phyloP scores from a whole-genome alignment of 2,797 vertebrate species.

The Uromys caudimaculatus region DNA sequence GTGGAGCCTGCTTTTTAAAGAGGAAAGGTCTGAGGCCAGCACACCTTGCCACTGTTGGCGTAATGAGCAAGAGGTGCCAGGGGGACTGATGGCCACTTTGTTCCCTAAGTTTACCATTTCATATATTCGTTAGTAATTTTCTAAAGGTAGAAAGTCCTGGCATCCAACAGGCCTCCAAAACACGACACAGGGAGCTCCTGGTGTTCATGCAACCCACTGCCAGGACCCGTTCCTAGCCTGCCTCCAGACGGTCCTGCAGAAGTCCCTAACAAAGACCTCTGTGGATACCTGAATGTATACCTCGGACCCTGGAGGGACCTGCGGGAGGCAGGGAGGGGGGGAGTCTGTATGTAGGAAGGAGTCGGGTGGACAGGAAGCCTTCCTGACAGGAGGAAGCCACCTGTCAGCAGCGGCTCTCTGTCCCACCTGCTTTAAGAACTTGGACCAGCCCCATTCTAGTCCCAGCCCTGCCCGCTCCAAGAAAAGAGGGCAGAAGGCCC shows the following conservation, averaged over 20 bases:
- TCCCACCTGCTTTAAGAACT: not conserved
- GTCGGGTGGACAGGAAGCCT: not conserved
- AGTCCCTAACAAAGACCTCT: not conserved
- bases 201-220: rapidly evolving
- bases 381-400: not conserved
- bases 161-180: not conserved
- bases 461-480: not conserved
- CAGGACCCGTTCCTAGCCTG: not conserved
- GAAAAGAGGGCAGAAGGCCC: not conserved
- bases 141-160: not conserved
- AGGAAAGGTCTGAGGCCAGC: not conserved
- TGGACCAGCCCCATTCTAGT: not conserved
- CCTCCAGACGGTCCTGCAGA: not conserved
- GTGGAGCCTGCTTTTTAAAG: not conserved
- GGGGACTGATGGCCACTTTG: not conserved
- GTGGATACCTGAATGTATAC: no score
- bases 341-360: no score
- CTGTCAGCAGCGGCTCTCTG: not conserved
- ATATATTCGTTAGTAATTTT: not conserved
- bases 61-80: no score
- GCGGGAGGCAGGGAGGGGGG: no score
- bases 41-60: no score
- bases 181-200: not conserved
- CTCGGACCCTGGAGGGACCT: not conserved
- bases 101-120: not conserved